These are phyloP conservation scores for Squalus acanthias DNA, from an alignment of 2,797 vertebrate genomes.

Conservation along the genomic window DNA sequence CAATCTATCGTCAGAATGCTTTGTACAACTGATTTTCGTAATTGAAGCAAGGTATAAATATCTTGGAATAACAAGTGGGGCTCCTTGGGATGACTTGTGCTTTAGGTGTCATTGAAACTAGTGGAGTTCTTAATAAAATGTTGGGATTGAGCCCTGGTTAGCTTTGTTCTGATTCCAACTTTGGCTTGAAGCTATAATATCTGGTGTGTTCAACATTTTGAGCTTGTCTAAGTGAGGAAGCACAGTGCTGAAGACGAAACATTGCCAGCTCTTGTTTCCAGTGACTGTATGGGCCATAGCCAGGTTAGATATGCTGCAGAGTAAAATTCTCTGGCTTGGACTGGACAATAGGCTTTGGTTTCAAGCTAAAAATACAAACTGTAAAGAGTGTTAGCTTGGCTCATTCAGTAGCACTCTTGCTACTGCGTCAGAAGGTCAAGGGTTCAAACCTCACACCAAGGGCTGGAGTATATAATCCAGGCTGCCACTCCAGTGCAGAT, in stretches of 20 bases:
- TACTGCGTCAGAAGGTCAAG: background rate
- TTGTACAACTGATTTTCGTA: background rate
- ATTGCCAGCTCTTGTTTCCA: slow-evolving; percentile 13
- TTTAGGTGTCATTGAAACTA: background rate
- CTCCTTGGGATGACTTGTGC: background rate
- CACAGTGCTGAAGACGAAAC: background rate
- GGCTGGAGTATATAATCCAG: background rate
- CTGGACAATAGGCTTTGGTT: background rate
- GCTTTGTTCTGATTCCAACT: background rate
- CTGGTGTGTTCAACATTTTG: background rate
- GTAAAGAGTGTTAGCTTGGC: background rate
- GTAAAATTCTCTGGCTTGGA: background rate
- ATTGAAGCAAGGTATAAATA: background rate
- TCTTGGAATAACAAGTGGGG: background rate
- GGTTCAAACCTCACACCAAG: background rate
- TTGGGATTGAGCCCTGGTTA: background rate
- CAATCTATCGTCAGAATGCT: background rate
- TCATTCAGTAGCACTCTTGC: background rate
- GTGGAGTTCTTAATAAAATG: background rate
- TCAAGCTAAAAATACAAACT: background rate
- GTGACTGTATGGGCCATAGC: background rate
- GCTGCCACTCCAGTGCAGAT: background rate
- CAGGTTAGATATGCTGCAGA: background rate
- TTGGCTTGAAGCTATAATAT: background rate
- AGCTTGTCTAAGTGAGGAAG: background rate